A percentile compares a stretch with the other conserved stretches of the same genome.
Evolutionary conservation across 2,888 invertebrate species (phyloP).

Genomic region (Synergus laeviventris): DNA sequence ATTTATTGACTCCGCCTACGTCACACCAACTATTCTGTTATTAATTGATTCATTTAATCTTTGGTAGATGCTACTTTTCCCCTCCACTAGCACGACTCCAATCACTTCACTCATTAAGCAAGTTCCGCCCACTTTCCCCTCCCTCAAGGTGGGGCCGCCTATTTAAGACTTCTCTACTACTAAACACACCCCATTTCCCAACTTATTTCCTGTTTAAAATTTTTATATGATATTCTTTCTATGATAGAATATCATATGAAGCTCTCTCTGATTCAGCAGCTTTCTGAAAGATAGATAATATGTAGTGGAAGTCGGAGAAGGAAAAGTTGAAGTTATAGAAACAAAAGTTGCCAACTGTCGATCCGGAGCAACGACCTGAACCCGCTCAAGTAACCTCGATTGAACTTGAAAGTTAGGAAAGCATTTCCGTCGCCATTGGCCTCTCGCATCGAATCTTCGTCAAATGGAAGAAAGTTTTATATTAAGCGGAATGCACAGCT

Average conservation of each 20-base stretch:
- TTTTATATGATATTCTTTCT: no score
- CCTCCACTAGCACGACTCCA: no score
- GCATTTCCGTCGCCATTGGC: background rate
- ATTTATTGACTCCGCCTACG: background rate
- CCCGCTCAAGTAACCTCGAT: background rate
- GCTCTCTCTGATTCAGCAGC: background rate
- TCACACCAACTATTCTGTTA: background rate
- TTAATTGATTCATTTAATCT: no score
- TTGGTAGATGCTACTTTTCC: no score
- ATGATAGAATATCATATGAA: no score
- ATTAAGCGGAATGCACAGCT: background rate
- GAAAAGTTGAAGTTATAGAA: background rate
- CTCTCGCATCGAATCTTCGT: background rate
- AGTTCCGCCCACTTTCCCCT: no score
- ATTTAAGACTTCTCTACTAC: no score
- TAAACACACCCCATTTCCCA: no score
- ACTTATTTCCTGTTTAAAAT: no score
- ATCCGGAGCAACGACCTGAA: conserved; percentile 2
- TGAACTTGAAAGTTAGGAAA: conserved; percentile 21
- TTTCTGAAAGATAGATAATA: background rate
- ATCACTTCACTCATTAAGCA: no score
- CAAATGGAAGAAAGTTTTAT: background rate
- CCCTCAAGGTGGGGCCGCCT: no score
- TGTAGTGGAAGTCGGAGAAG: background rate
- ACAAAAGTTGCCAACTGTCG: background rate